phyloP scores from a whole-genome alignment of 2,113 vertebrate genomes.

The Lophura nycthemera region DNA sequence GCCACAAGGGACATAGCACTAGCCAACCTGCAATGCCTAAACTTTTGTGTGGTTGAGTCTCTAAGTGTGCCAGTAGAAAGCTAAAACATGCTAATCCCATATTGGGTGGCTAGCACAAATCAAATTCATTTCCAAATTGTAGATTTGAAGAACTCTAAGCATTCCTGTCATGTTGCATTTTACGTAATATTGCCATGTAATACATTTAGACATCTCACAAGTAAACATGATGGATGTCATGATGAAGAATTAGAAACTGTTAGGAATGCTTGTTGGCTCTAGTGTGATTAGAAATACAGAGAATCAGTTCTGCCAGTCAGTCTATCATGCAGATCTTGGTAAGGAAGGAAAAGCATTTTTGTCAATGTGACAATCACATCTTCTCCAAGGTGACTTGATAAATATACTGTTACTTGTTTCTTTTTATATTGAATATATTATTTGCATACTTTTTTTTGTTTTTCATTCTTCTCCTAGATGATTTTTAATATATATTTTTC shows the following conservation, averaged over 20 bases:
- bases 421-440: constrained; percentile 29
- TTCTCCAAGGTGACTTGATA: constrained; percentile 33
- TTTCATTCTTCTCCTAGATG: neutral
- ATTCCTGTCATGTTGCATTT: constrained; percentile 65
- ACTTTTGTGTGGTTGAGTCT: neutral
- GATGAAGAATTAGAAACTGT: constrained; percentile 56
- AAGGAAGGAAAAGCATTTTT: constrained; percentile 56
- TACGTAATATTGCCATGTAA: constrained; percentile 43
- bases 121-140: neutral
- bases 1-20: neutral
- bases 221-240: constrained; percentile 48
- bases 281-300: constrained; percentile 52
- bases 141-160: constrained; percentile 36
- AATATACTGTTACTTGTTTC: constrained; percentile 15
- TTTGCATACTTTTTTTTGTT: neutral
- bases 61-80: neutral
- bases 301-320: constrained; percentile 59
- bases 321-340: constrained; percentile 29
- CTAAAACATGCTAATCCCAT: neutral
- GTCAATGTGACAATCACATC: constrained; percentile 54
- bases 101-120: neutral
- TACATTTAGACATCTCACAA: constrained; percentile 52
- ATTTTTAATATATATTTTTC: neutral
- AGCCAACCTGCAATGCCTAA: constrained; percentile 15
- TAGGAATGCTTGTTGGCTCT: constrained; percentile 33